Evolutionary conservation across 2,113 vertebrate genomes (phyloP).

Genomic region (Numida meleagris): DNA sequence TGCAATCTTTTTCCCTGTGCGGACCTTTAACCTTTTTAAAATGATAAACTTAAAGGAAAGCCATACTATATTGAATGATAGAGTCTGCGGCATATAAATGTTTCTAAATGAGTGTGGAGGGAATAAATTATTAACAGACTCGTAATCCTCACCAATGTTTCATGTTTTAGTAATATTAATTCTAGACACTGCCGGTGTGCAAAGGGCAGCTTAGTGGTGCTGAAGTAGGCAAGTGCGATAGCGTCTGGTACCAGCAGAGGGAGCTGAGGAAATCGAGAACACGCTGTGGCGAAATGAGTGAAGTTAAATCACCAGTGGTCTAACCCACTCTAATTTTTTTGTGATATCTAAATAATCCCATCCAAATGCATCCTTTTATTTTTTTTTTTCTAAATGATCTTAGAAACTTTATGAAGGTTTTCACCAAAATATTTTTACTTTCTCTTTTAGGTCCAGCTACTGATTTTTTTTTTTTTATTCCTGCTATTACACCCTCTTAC

Average conservation of each 20-base stretch:
- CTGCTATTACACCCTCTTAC: background rate
- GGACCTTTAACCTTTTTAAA: background rate
- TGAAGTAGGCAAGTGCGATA: background rate
- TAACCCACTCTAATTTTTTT: background rate
- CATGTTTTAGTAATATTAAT: background rate
- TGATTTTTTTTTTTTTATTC: background rate
- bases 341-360: background rate
- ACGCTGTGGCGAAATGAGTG: fast-evolving
- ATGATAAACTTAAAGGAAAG: background rate
- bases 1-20: background rate
- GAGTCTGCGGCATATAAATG: background rate
- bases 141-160: background rate
- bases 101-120: background rate
- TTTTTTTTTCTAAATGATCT: background rate
- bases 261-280: background rate
- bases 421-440: background rate
- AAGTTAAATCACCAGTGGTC: background rate
- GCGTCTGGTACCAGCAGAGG: background rate
- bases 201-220: fast-evolving
- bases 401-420: background rate
- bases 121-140: background rate
- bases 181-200: background rate
- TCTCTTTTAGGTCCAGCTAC: background rate
- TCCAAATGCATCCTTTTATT: background rate
- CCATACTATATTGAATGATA: background rate